These are phyloP conservation scores for Strigops habroptila DNA, from an alignment of 2,113 vertebrate genomes.

Conservation along the genomic window DNA sequence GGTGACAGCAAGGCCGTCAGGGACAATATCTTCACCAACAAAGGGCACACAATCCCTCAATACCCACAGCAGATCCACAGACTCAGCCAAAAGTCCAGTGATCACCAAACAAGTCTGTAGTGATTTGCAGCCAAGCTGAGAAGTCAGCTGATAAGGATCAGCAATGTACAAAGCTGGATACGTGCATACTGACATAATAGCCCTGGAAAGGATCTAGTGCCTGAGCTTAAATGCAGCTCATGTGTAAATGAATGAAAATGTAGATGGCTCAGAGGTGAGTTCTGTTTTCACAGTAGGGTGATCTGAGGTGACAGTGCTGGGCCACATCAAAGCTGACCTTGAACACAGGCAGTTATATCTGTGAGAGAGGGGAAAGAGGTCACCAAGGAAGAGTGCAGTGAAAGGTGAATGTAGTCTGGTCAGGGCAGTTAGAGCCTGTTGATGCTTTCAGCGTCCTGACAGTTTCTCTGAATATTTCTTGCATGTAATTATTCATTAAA, in stretches of 20 bases:
- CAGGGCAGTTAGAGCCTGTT: neutral
- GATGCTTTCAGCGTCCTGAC: neutral
- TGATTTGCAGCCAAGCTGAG: neutral
- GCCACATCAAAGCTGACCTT: neutral
- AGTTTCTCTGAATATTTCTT: neutral
- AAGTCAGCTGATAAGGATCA: neutral
- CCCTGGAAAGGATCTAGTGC: neutral
- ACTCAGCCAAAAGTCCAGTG: neutral
- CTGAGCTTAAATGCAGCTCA: neutral
- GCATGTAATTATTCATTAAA: neutral
- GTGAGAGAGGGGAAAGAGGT: neutral
- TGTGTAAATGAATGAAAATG: neutral
- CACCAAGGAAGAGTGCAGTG: neutral
- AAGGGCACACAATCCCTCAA: neutral
- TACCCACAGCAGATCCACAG: neutral
- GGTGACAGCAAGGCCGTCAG: neutral
- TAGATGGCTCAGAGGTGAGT: neutral
- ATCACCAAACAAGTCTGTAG: neutral
- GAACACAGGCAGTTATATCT: neutral
- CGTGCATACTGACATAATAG: neutral
- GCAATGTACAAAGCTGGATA: neutral
- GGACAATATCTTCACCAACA: neutral
- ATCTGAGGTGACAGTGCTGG: neutral
- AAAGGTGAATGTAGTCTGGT: neutral
- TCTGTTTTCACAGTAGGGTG: neutral